Percentiles rank a stretch among this genome's conserved stretches.
phyloP scores from a whole-genome alignment of 1,140 invertebrate species.

The Microplitis demolitor region DNA sequence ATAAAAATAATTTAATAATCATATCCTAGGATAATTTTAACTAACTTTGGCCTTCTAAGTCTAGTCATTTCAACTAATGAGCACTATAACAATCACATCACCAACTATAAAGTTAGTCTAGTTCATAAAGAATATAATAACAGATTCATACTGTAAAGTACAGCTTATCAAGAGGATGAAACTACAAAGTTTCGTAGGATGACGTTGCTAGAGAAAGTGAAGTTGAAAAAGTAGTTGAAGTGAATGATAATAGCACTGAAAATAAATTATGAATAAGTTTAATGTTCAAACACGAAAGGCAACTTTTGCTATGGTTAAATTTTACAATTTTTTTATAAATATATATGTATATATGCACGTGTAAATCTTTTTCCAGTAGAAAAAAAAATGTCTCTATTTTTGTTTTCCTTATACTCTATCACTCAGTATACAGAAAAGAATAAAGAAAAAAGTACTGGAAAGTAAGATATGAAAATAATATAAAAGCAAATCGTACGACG shows the following conservation, averaged over 20 bases:
- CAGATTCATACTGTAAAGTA: not conserved
- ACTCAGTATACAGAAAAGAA: too few relatives aligned
- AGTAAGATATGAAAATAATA: not conserved
- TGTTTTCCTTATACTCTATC: too few relatives aligned
- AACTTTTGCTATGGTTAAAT: constrained; percentile 13
- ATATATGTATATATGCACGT: not conserved
- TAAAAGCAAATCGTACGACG: not conserved
- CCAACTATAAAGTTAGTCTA: too few relatives aligned
- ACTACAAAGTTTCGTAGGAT: not conserved
- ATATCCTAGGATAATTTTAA: too few relatives aligned
- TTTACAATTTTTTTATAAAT: not conserved
- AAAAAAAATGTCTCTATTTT: not conserved
- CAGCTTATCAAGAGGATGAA: constrained; percentile 7
- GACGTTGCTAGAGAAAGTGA: not conserved
- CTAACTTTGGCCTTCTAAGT: too few relatives aligned
- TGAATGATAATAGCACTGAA: not conserved
- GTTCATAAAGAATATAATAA: too few relatives aligned
- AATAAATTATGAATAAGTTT: not conserved
- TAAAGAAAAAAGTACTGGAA: not conserved
- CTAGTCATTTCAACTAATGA: too few relatives aligned
- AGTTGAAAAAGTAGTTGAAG: not conserved
- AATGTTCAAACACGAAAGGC: not conserved
- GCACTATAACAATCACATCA: too few relatives aligned
- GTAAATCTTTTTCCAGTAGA: not conserved
- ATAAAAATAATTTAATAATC: too few relatives aligned